Base-by-base conservation (phyloP, 2,113 vertebrate genomes). In the Pelusios castaneus region DNA sequence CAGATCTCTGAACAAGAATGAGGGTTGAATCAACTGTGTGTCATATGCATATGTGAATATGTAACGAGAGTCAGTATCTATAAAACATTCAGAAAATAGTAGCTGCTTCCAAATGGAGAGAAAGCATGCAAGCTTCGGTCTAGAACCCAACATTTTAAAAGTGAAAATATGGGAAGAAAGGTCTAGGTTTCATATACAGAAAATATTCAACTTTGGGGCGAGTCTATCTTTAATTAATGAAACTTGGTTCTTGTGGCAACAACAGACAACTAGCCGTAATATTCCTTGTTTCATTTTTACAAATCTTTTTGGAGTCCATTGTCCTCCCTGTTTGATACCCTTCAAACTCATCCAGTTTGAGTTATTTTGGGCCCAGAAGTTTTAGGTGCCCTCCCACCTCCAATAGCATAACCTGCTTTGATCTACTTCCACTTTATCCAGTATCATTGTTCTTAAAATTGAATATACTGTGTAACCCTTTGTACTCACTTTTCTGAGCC, bases 391-490 rank as follows among this genome's bases (percentile, higher is more conserved):
- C 19, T 70, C 63, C 5, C 17, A 70, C 16, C 34, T 38, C 63
- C n/a, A 38, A 10, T 22, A n/a, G 16, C 7, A 4, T 63, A 63
- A 63, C 14, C 31, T 16, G 63, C 27, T 70, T 70, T 70, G 63
- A 70, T 70, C n/a, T 14, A 67, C n/a, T 67, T 67, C 34, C 34
- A 67, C 17, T 70, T 70, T 70, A 58, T 82, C 52, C 51, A 1
- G 0, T 63, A 41, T 17, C 27, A 2, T 11, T 47, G 88, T 63
- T 84, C 79, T 75, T 51, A 80, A 79, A 76, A 10, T 55, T 83
- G 27, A 91, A 27, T 19, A 91, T 54, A 78, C n/a, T 90, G 90
- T 56, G 81, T n/a, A 56, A 38, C 11, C 38, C 25, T 27, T 84
- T 92, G 78, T 16, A 67, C 47, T 49, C 17, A 89, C 22, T 19